phyloP scores from a whole-genome alignment of 2,113 vertebrate genomes.

The Enhydra lutris region DNA sequence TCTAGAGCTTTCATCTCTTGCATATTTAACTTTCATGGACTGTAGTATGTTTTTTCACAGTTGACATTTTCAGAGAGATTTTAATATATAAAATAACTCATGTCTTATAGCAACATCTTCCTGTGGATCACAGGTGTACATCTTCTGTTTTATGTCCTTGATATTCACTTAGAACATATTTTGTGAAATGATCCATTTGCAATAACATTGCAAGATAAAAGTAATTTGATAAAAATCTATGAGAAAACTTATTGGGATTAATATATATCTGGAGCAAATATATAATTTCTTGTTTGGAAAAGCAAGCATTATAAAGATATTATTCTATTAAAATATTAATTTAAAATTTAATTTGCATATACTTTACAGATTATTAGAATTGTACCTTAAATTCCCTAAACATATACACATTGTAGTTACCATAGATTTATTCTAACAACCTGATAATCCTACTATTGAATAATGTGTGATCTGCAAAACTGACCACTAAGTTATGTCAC shows the following conservation, averaged over 20 bases:
- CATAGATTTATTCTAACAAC: neutral
- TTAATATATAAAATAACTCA: neutral
- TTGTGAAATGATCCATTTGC: neutral
- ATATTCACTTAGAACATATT: neutral
- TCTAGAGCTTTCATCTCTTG: neutral
- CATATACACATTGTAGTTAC: neutral
- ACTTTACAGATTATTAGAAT: neutral
- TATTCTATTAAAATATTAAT: neutral
- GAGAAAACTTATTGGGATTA: neutral
- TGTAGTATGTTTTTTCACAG: neutral
- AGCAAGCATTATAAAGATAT: neutral
- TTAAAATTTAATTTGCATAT: neutral
- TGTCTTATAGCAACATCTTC: neutral
- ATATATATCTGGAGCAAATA: neutral
- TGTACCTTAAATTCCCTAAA: neutral
- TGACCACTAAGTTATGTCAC: neutral
- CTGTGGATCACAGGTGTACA: neutral
- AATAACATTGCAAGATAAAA: neutral
- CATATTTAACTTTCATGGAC: neutral
- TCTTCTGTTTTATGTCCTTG: neutral
- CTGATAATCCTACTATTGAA: neutral
- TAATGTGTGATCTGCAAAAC: neutral
- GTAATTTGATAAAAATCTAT: neutral
- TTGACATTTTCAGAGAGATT: neutral
- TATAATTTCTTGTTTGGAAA: neutral